Evolutionary conservation across 1,140 invertebrate genomes (phyloP).

Genomic region (Adelges cooleyi): DNA sequence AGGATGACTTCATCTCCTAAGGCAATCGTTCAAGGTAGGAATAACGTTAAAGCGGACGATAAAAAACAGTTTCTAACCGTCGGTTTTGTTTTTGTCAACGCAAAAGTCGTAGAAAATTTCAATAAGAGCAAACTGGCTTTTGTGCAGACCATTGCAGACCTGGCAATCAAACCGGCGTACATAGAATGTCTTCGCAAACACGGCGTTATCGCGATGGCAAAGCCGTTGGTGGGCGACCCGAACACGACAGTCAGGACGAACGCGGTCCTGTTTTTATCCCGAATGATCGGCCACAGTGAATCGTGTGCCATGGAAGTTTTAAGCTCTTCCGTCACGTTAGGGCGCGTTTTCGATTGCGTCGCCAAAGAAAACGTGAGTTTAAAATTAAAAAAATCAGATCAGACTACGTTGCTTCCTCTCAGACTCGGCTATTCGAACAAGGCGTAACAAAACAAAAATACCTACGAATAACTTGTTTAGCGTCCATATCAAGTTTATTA

Average conservation of each 20-base stretch:
- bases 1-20: no score
- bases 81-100: no score
- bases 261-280: not conserved
- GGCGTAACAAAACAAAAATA: no score
- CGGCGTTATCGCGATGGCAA: not conserved
- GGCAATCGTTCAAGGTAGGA: no score
- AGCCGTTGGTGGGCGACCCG: not conserved
- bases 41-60: no score
- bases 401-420: no score
- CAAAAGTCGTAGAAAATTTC: not conserved
- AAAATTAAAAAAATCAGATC: no score
- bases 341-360: not conserved
- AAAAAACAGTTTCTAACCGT: no score
- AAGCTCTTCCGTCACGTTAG: not conserved
- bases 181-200: not conserved
- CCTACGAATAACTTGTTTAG: no score
- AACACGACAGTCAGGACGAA: conserved; percentile 4
- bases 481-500: no score
- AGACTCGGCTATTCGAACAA: no score
- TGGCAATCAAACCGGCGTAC: not conserved
- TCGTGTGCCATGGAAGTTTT: not conserved
- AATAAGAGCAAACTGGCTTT: conserved; percentile 3
- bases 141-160: not conserved
- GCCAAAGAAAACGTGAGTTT: conserved; percentile 6
- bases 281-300: conserved; percentile 2